phyloP scores from a whole-genome alignment of 2,113 vertebrate genomes.

The Podarcis cretensis region DNA sequence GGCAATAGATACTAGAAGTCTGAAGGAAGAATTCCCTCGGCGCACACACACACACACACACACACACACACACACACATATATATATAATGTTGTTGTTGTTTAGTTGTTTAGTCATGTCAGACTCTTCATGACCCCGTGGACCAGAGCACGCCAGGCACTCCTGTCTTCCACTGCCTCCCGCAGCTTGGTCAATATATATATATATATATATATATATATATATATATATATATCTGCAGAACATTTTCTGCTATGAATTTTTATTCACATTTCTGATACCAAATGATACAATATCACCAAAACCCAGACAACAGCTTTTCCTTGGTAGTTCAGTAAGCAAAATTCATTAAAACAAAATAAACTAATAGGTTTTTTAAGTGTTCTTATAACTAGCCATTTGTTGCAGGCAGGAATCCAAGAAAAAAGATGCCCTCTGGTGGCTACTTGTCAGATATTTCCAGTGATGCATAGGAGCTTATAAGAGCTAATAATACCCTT shows the following conservation, averaged over 20 bases:
- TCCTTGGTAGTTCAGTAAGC: not conserved
- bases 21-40: not conserved
- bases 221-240: not conserved
- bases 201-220: too few species aligned
- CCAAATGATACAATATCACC: not conserved
- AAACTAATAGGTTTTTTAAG: not conserved
- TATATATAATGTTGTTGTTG: too few species aligned
- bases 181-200: too few species aligned
- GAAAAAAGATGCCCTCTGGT: conserved; percentile 78
- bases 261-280: not conserved
- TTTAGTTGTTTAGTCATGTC: too few species aligned
- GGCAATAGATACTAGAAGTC: not conserved
- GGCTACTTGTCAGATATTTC: conserved; percentile 23
- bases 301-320: conserved; percentile 10
- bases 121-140: too few species aligned
- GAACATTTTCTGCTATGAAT: not conserved
- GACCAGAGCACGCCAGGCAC: too few species aligned
- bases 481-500: not conserved
- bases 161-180: too few species aligned
- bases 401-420: conserved; percentile 55
- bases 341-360: not conserved
- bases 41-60: too few species aligned
- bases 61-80: too few species aligned
- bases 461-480: not conserved
- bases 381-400: conserved; percentile 3